Base-by-base conservation (phyloP, 1,140 invertebrate genomes). In the Ceratina australensis region DNA sequence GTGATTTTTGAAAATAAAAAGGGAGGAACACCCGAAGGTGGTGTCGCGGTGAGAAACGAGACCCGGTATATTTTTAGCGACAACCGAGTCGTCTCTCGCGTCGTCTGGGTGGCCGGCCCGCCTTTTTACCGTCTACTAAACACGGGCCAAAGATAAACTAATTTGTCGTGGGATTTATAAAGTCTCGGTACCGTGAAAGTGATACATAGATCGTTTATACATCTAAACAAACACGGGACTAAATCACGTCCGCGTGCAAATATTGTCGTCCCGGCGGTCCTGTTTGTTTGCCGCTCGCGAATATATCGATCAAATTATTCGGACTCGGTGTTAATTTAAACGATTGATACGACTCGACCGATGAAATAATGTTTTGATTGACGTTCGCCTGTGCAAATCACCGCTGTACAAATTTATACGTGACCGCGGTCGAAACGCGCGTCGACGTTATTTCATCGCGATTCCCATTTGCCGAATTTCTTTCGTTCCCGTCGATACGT, bases 131-230 rank as follows among this genome's bases (percentile, higher is more conserved):
- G 60, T 84, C 72, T 81, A 78, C 74, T 81, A 85, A 85, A 85
- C 83, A 84, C 73, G 26, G 61, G 49, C 50, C 67, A 24, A 81
- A 85, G 85, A 87, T 85, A 87, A 88, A 83, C 83, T 82, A 85
- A 88, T 87, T 87, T 87, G 86, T 84, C 79, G 72, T 69, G 59
- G 59, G 74, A 81, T 87, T 87, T 84, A 84, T 84, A 76, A 83
- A 85, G 73, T 84, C 60, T 15, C 77, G 60, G 64, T 12, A n/a
- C 59, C 50, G 72, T 50, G 63, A 59, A 84, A 79, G 59, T 81
- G 82, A 84, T 84, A 74, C 82, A 81, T 69, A 72, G 73, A 80
- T 84, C 82, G 57, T 80, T 84, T 71, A 54, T 64, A 59, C 60
- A 24, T 73, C 60, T 72, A 75, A 81, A 84, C 66, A 78, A 85